Percentiles rank a stretch among this genome's conserved stretches.
Evolutionary conservation across 1,140 invertebrate species (phyloP).

Genomic region (Metaphire vulgaris): DNA sequence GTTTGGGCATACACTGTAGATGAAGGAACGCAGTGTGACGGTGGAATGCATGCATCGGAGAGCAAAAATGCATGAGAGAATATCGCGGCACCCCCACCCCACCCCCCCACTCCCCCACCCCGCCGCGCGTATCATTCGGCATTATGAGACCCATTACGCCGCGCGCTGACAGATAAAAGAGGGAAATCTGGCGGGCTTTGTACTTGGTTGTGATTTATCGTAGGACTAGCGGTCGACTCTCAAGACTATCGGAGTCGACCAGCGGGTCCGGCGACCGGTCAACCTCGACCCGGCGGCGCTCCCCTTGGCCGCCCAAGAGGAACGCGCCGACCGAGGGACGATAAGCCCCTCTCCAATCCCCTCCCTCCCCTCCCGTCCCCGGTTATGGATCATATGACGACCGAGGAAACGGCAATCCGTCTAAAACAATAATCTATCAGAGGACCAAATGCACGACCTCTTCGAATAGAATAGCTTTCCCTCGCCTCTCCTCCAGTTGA

Average conservation of each 20-base stretch:
- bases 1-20: too few species aligned
- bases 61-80: too few species aligned
- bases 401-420: not conserved
- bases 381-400: not conserved
- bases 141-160: not conserved
- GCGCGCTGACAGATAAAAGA: not conserved
- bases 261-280: not conserved
- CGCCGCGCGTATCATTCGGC: too few species aligned
- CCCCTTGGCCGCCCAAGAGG: not conserved
- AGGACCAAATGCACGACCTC: not conserved
- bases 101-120: too few species aligned
- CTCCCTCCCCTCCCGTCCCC: too few species aligned
- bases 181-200: not conserved
- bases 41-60: too few species aligned
- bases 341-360: too few species aligned
- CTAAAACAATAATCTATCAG: constrained; percentile 3
- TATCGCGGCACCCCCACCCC: too few species aligned
- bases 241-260: not conserved
- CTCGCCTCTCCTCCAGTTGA: too few species aligned
- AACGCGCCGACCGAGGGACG: not conserved
- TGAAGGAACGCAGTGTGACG: too few species aligned
- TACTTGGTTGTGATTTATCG: not conserved
- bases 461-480: too few species aligned
- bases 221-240: not conserved
- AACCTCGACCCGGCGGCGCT: not conserved